Evolutionary conservation across 2,113 vertebrate genomes (phyloP), one percentile per base, ranked within the genome.

Genomic region (Columbina picui): DNA sequence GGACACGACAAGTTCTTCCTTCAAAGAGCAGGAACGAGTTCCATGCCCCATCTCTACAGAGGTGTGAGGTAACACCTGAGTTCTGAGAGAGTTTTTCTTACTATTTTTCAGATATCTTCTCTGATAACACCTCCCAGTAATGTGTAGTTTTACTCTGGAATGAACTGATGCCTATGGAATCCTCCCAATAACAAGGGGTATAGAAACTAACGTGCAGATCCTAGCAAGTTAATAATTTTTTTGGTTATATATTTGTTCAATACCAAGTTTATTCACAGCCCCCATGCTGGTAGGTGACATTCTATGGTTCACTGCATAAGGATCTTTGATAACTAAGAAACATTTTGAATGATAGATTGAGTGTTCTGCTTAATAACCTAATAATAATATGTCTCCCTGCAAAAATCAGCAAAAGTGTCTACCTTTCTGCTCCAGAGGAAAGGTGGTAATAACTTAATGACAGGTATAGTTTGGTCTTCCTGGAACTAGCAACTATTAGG

Each of bases 41-140:
- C 14, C 20, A 14, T 23, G 39, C 7, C 6, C 0, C 1, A 14
- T 27, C 25, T 59, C 2, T 20, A 23, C 2, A 1, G 32, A 67
- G 5, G 6, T 45, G 10, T 43, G 36, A 77, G 8, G 14, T 27
- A 71, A 50, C 20, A 59, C 14, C 25, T 38, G 12, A 59, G 10
- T 23, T 59, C 53, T 56, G 32, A 45, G 25, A 38, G 5, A 57
- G 13, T 23, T 92, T 74, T 22, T 84, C 8, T n/a, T 21, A 21
- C 5, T 80, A 8, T 25, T 93, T 69, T 77, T 45, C 29, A 69
- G 53, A 88, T 8, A 0, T 63, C 20, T 85, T 80, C 8, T 64
- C 43, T 71, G 15, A 41, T 23, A 87, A 56, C 56, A 12, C 3
- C 15, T 85, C 7, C 53, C 76, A 13, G 7, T 9, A 43, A 34